Conservation (phyloP, 2,797 vertebrate genomes). For the Carcharodon carcharias region DNA sequence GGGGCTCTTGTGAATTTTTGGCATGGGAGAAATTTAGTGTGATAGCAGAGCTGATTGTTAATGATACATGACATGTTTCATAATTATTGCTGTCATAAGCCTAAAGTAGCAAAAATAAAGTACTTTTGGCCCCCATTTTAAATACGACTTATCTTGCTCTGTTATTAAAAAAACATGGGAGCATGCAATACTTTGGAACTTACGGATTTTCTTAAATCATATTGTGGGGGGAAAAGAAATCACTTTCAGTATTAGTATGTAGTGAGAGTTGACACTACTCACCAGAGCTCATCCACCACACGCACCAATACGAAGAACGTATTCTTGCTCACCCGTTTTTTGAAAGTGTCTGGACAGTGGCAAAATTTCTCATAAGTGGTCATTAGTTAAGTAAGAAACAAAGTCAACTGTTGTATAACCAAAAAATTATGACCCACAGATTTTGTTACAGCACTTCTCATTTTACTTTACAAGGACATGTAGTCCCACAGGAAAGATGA, state of each 20-base stretch:
- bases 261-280: constrained; percentile 51
- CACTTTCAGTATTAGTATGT: too few species aligned
- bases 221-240: not conserved
- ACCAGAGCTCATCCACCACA: constrained; percentile 97
- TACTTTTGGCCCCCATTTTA: not conserved
- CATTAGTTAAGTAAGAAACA: constrained; percentile 63
- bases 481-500: not conserved
- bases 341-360: constrained; percentile 88
- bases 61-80: not conserved
- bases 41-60: not conserved
- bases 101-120: not conserved
- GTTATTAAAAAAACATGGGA: not conserved
- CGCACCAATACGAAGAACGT: constrained; percentile 95
- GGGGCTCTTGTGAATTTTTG: not conserved
- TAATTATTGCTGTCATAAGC: not conserved
- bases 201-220: not conserved
- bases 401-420: not conserved
- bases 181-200: not conserved
- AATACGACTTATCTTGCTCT: not conserved
- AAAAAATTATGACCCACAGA: not conserved
- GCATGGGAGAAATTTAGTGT: not conserved
- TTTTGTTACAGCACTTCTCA: not conserved
- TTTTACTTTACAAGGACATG: not conserved
- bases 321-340: constrained; percentile 97
- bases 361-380: constrained; percentile 89